Percentiles rank a stretch among this genome's conserved stretches.
Evolutionary conservation across 2,113 vertebrate genomes (phyloP).

Genomic region (Lepus timidus): DNA sequence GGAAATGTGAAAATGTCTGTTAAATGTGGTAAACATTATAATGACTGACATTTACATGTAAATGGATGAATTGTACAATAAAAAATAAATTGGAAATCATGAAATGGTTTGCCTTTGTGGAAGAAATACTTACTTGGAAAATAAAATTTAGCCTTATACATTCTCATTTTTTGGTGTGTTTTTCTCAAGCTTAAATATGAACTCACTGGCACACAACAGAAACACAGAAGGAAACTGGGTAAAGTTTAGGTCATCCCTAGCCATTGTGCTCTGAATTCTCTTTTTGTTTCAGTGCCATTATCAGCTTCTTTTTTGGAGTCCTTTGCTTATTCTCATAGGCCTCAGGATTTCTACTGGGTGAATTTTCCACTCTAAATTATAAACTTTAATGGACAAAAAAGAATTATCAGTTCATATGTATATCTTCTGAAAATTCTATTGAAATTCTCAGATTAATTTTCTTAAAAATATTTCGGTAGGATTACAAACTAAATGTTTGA

Average conservation of each 20-base stretch:
- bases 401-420: slow-evolving; percentile 4
- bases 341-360: background rate
- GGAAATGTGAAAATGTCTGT: background rate
- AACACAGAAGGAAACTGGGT: slow-evolving; percentile 56
- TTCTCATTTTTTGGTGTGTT: slow-evolving; percentile 11
- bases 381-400: slow-evolving; percentile 27
- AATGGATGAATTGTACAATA: background rate
- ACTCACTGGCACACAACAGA: background rate
- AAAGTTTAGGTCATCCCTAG: slow-evolving; percentile 78
- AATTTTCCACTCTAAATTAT: slow-evolving; percentile 45
- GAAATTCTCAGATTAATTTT: background rate
- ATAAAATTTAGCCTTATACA: background rate
- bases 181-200: slow-evolving; percentile 49
- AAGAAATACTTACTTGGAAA: slow-evolving; percentile 19
- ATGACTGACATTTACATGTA: background rate
- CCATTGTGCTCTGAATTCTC: slow-evolving; percentile 77
- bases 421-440: slow-evolving; percentile 36
- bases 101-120: background rate
- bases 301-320: slow-evolving; percentile 9
- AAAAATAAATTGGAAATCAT: background rate
- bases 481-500: background rate
- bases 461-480: background rate
- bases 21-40: background rate
- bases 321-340: slow-evolving; percentile 34
- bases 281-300: slow-evolving; percentile 69